Base-by-base conservation (phyloP, 2,888 invertebrate genomes). In the Amphipyra tragopoginis region DNA sequence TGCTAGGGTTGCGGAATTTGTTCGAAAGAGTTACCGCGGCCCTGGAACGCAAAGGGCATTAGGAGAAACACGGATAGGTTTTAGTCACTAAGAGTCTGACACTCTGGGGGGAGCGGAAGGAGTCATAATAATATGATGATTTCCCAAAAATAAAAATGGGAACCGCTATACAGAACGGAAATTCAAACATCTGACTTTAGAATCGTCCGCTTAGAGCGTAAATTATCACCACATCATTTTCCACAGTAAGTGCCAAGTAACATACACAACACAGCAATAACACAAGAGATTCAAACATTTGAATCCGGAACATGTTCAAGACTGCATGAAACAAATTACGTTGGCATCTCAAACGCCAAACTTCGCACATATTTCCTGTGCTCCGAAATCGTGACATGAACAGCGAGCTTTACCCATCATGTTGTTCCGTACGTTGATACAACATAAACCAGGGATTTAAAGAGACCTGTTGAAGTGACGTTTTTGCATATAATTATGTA, bases 381-480 rank as follows among this genome's bases (percentile, higher is more conserved):
- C 33, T 50, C 14, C 6, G 54, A 44, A 63, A 45, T 70, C 70
- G 69, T 29, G 21, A 38, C 55, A 29, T 69, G 71, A 69, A 75
- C 49, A 65, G 60, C 43, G n/a, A 10, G 73, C 73, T 54, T 74
- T 78, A 74, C 34, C 21, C 49, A 60, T 58, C 54, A 61, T 68
- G 76, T 76, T 69, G 79, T 77, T 76, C 57, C 69, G 69, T 70
- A 55, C 66, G 70, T 51, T 71, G 59, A 64, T 72, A 65, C 26
- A 59, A 68, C 72, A 77, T 83, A 82, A 82, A 82, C 65, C 66
- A 50, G 51, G 58, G 63, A 62, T 69, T 70, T 65, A 65, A 59
- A 42, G 61, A 65, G 78, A 85, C 84, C 82, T 83, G 84, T 83
- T 85, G 85, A 85, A 75, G 81, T 58, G 62, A 66, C 65, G 79